Evolutionary conservation across 92 coral and sea anemone genomes (phyloP).

Genomic region (Chrysogorgia sp.): DNA sequence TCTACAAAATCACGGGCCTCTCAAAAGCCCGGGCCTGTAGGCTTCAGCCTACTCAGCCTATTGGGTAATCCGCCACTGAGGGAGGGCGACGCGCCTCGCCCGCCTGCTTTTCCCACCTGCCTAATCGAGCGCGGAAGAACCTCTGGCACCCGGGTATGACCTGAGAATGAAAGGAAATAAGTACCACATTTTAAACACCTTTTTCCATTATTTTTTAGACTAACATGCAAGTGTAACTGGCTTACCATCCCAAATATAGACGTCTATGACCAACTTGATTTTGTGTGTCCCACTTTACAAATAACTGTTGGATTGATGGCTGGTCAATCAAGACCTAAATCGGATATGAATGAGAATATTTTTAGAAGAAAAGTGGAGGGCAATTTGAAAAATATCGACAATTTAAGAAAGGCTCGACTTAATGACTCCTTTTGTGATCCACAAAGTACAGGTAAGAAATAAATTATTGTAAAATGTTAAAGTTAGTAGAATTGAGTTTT

Average conservation of each 20-base stretch:
- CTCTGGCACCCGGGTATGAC: no score
- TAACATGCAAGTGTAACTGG: constrained; percentile 1
- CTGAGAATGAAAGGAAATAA: no score
- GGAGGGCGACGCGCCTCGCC: no score
- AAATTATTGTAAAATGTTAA: not conserved
- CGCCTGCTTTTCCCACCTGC: no score
- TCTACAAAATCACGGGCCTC: no score
- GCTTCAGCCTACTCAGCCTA: no score
- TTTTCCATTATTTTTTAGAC: not conserved
- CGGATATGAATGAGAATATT: constrained; percentile 17
- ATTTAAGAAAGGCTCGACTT: not conserved
- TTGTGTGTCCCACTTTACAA: constrained; percentile 6
- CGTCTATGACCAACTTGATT: not conserved
- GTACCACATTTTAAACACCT: no score
- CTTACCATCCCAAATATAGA: not conserved
- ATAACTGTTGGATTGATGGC: not conserved
- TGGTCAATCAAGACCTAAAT: not conserved
- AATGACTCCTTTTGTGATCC: constrained; percentile 36
- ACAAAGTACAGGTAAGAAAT: not conserved
- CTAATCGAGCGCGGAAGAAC: no score
- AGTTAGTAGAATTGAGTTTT: no score
- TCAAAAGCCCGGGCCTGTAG: no score
- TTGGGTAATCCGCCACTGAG: no score
- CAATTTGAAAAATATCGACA: not conserved
- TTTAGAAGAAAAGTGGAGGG: constrained; percentile 22